Evolutionary conservation across 1,140 invertebrate genomes (phyloP).

Genomic region (Drosophila prosaltans): DNA sequence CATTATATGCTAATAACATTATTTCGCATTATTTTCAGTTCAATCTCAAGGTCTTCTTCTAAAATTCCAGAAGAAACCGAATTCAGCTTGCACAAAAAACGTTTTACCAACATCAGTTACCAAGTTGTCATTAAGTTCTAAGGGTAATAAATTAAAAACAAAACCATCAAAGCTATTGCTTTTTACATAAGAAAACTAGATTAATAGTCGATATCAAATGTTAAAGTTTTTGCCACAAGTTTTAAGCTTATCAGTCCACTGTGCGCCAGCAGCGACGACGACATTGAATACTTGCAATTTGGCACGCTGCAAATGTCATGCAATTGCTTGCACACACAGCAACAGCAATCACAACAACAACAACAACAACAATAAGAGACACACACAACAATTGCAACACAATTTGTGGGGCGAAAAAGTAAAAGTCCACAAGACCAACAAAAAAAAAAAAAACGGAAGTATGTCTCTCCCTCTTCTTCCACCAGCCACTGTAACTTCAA

Average conservation of each 20-base stretch:
- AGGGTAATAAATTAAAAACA: no score
- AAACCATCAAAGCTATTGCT: no score
- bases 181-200: no score
- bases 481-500: neutral
- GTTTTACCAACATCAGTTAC: no score
- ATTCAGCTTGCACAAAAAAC: no score
- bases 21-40: no score
- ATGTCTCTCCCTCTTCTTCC: neutral
- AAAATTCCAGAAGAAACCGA: no score
- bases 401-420: constrained; percentile 55
- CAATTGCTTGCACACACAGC: constrained; percentile 29
- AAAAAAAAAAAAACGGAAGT: constrained; percentile 70
- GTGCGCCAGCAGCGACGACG: constrained; percentile 52
- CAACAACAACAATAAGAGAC: neutral
- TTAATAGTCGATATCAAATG: no score
- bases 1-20: no score
- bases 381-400: constrained; percentile 29
- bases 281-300: constrained; percentile 73
- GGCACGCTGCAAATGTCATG: constrained; percentile 73
- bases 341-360: constrained; percentile 7
- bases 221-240: neutral
- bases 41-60: no score
- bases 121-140: no score
- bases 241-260: neutral
- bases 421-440: constrained; percentile 50